Evolutionary conservation across 2,797 vertebrate genomes (phyloP), one percentile per base, ranked within the genome.

Genomic region (Balearica regulorum): DNA sequence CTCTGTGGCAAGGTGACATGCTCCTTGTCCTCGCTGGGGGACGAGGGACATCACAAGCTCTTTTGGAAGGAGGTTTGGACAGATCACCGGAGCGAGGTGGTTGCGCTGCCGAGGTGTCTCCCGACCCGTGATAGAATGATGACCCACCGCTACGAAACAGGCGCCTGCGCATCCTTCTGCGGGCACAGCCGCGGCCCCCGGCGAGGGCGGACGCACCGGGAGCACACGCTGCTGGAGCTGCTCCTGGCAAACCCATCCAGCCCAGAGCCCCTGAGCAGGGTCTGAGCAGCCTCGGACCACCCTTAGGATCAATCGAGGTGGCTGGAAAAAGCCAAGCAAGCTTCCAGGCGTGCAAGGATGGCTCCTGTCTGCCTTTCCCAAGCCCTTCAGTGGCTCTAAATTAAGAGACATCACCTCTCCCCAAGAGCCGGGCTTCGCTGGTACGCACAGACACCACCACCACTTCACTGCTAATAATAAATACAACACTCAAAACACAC

Each of bases 1-100:
- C 92, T 95, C 88, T 75, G 93, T 95, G 95, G 70, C 95, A 95
- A 94, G 92, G 90, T 90, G 93, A 96, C 90, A 37, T 90, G 95
- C 91, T 95, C 96, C 93, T 91, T 93, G 92, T 94, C 88, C 88
- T 92, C 54, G 1, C 88, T 19, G 55, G 65, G 91, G 85, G 66
- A 90, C 83, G 44, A 62, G 70, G 70, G 88, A 93, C 78, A 94
- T 58, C 49, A 68, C 2, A 6, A 94, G 61, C 43, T 77, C 49
- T 37, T 48, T 22, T 4, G 1, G 53, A 18, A 69, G 39, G 54
- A 24, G 57, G 21, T 49, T 20, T 46, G 89, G 89, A 58, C 79
- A 66, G 91, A 82, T 44, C 87, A 88, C 25, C 79, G 17, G 75
- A 33, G 19, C 7, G 2, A 62, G 49, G 49, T 2, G 15, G 41